Percentiles rank a stretch among this genome's conserved stretches.
Evolutionary conservation across 2,797 vertebrate genomes (phyloP).

Genomic region (Vultur gryphus): DNA sequence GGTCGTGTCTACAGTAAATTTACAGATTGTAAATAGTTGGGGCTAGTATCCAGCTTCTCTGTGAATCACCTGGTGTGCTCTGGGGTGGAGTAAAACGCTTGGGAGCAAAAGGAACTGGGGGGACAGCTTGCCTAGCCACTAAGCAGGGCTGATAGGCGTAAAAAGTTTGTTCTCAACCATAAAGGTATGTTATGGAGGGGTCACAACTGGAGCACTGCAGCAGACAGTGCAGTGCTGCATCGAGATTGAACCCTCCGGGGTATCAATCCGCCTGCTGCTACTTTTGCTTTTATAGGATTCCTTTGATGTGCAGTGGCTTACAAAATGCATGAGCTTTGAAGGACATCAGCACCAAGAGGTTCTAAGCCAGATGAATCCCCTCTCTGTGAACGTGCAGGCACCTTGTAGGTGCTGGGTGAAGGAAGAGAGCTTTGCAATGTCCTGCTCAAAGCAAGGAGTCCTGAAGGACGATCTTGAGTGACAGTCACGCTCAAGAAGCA

Average conservation of each 20-base stretch:
- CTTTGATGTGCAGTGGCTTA: not conserved
- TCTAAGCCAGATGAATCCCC: not conserved
- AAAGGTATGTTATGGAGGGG: not conserved
- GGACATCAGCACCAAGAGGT: not conserved
- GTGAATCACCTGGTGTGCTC: not conserved
- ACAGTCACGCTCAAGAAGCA: not conserved
- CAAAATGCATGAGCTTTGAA: not conserved
- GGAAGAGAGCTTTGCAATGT: not conserved
- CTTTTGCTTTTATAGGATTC: not conserved
- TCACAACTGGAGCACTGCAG: not conserved
- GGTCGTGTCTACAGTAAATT: not conserved
- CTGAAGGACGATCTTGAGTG: not conserved
- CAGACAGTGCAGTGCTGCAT: not conserved
- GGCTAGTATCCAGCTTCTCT: not conserved
- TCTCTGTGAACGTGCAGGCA: not conserved
- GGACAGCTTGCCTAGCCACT: not conserved
- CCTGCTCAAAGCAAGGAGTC: not conserved
- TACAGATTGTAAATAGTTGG: not conserved
- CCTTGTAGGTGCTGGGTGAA: not conserved
- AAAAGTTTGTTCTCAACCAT: not conserved
- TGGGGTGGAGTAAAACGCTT: not conserved
- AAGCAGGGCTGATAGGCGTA: not conserved
- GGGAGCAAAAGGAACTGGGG: not conserved
- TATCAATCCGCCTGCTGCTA: not conserved
- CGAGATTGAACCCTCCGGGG: not conserved